A percentile compares a stretch with the other conserved stretches of the same genome.
These are phyloP conservation scores for Trachelus troglodyta DNA, from an alignment of 2,888 invertebrate genomes.

Conservation along the genomic window DNA sequence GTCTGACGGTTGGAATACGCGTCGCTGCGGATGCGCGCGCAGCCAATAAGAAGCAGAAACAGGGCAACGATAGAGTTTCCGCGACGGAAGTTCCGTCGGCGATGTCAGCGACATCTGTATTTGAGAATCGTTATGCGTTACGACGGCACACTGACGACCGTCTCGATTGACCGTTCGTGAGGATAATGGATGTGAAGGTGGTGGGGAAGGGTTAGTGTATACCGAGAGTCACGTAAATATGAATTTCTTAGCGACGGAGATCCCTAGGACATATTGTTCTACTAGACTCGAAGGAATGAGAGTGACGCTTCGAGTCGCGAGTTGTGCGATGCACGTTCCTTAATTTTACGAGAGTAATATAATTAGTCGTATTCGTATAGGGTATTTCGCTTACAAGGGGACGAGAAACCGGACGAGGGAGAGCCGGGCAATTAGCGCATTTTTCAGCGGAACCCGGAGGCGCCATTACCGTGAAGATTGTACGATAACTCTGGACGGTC, in stretches of 20 bases:
- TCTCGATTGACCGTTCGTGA: background rate
- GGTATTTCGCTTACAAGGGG: background rate
- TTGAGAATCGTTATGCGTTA: background rate
- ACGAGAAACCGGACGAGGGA: background rate
- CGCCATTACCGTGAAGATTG: slow-evolving; percentile 60
- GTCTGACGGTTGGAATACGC: background rate
- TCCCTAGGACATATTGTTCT: background rate
- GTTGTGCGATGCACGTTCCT: background rate
- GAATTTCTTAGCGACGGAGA: background rate
- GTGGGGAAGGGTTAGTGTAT: background rate
- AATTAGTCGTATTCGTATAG: slow-evolving; percentile 38
- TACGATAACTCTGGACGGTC: slow-evolving; percentile 34
- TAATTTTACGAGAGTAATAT: slow-evolving; percentile 33
- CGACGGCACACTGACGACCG: background rate
- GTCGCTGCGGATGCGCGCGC: background rate
- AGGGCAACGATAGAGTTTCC: background rate
- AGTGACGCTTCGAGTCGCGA: background rate
- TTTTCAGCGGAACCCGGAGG: slow-evolving; percentile 31
- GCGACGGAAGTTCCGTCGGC: background rate
- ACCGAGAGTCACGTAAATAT: background rate
- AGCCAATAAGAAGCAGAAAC: background rate
- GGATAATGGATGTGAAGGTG: background rate
- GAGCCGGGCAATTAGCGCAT: slow-evolving; percentile 21
- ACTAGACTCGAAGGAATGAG: background rate
- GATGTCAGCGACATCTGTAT: background rate